A percentile compares a stretch with the other conserved stretches of the same genome.
phyloP scores from a whole-genome alignment of 1,140 invertebrate species.

The Triops cancriformis region DNA sequence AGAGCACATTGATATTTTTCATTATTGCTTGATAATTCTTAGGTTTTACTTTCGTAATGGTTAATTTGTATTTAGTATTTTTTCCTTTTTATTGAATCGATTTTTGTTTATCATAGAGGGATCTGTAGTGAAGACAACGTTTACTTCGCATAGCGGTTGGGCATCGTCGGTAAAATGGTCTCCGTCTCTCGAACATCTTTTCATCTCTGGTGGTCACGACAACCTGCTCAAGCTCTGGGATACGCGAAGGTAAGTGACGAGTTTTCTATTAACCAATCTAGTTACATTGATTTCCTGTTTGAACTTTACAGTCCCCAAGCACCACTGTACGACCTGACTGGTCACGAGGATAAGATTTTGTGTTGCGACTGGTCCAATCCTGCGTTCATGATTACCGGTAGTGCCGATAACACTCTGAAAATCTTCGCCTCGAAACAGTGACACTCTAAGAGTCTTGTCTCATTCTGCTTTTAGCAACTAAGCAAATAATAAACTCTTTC shows the following conservation, averaged over 20 bases:
- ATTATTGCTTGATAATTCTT: constrained; percentile 17
- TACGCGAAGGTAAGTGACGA: constrained; percentile 59
- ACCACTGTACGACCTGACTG: constrained; percentile 82
- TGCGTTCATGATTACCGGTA: constrained; percentile 77
- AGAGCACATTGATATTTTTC: background rate
- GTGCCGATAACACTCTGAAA: constrained; percentile 85
- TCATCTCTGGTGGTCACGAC: constrained; percentile 90
- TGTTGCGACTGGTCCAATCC: constrained; percentile 89
- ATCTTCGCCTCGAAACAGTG: constrained; percentile 62
- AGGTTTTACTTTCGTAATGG: constrained; percentile 15
- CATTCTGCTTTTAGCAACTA: background rate
- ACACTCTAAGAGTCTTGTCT: background rate
- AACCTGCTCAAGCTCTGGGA: constrained; percentile 91
- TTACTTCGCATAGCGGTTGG: constrained; percentile 85
- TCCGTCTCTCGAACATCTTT: constrained; percentile 68
- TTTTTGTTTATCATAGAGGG: constrained; percentile 55
- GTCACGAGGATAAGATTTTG: constrained; percentile 90
- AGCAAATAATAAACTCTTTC: background rate
- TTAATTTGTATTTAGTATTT: background rate
- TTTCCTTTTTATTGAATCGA: constrained; percentile 28
- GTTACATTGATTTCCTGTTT: constrained; percentile 29
- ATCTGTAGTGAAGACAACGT: constrained; percentile 73
- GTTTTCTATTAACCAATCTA: constrained; percentile 27
- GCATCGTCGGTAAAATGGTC: constrained; percentile 86
- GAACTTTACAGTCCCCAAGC: constrained; percentile 69